These are phyloP conservation scores for Ascidia mentula DNA, from an alignment of 23 tunicate species.

Conservation along the genomic window DNA sequence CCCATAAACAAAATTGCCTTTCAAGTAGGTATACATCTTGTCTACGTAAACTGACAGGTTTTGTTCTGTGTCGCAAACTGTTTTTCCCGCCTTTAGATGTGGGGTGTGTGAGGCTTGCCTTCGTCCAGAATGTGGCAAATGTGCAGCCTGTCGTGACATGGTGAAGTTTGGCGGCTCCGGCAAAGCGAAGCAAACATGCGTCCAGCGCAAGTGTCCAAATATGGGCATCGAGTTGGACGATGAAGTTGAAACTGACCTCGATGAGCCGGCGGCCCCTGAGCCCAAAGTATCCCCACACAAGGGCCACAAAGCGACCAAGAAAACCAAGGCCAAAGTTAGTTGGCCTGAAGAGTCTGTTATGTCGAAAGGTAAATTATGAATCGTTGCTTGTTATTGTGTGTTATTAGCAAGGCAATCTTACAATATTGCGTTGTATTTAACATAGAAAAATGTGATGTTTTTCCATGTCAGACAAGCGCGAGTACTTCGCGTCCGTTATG, in stretches of 20 bases:
- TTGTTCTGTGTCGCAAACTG: no score
- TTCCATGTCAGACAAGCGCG: no score
- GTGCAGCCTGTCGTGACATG: conserved; percentile 78
- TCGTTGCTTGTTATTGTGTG: no score
- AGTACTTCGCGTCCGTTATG: conserved; percentile 39
- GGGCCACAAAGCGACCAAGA: conserved; percentile 6
- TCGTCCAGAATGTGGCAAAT: conserved; percentile 82
- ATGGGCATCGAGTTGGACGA: conserved; percentile 57
- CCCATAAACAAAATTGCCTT: no score
- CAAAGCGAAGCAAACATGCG: conserved; percentile 62
- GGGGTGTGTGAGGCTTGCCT: conserved; percentile 78
- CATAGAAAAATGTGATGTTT: no score
- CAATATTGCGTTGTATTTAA: no score
- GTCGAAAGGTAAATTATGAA: no score
- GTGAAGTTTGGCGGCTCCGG: conserved; percentile 82
- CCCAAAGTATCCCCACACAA: conserved; percentile 4
- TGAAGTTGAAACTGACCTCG: not conserved
- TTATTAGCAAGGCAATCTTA: no score
- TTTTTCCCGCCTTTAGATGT: no score
- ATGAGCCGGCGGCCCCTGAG: conserved; percentile 5
- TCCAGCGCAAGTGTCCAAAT: conserved; percentile 72
- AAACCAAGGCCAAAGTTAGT: conserved; percentile 9
- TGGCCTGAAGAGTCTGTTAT: conserved; percentile 65
- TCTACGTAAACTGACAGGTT: no score
- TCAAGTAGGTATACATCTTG: no score